A percentile compares a stretch with the other conserved stretches of the same genome.
Evolutionary conservation across 37 sponge, comb jelly and placozoan genomes (phyloP).

Genomic region (Trichoplax adhaerens): DNA sequence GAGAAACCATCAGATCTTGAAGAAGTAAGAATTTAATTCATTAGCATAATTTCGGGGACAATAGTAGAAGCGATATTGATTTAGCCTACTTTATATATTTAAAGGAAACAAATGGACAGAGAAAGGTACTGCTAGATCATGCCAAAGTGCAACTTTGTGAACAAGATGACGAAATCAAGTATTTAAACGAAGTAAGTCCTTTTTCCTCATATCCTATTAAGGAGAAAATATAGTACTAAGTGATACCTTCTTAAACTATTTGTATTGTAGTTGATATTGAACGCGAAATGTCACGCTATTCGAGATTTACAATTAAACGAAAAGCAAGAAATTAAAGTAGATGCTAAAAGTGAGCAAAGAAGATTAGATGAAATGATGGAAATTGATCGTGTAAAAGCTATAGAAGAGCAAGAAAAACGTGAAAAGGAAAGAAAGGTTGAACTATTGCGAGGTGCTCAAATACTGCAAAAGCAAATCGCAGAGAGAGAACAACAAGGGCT

Average conservation of each 20-base stretch:
- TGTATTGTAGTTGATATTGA: slow-evolving; percentile 34
- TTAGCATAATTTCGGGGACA: background rate
- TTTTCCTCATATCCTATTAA: background rate
- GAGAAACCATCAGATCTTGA: slow-evolving; percentile 87
- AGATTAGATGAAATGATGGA: slow-evolving; percentile 95
- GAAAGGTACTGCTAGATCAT: slow-evolving; percentile 30
- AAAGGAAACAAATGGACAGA: slow-evolving; percentile 31
- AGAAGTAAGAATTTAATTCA: slow-evolving; percentile 21
- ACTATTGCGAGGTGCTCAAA: slow-evolving; percentile 46
- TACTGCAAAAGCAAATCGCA: slow-evolving; percentile 79
- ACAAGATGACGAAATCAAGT: slow-evolving; percentile 97
- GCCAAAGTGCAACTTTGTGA: slow-evolving; percentile 62
- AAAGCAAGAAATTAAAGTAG: slow-evolving; percentile 48
- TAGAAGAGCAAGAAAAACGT: slow-evolving; percentile 61
- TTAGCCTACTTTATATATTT: background rate
- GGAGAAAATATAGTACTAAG: background rate
- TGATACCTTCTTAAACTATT: background rate
- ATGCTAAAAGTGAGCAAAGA: slow-evolving; percentile 52
- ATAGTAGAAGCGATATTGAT: background rate
- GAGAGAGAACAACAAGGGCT: slow-evolving; percentile 67
- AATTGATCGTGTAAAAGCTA: slow-evolving; percentile 50
- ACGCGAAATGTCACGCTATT: slow-evolving; percentile 98
- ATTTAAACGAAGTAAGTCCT: slow-evolving; percentile 66
- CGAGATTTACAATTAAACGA: slow-evolving; percentile 88
- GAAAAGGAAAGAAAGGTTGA: slow-evolving; percentile 13